Conservation (phyloP, 2,113 vertebrate species). For the Tachysurus fulvidraco region DNA sequence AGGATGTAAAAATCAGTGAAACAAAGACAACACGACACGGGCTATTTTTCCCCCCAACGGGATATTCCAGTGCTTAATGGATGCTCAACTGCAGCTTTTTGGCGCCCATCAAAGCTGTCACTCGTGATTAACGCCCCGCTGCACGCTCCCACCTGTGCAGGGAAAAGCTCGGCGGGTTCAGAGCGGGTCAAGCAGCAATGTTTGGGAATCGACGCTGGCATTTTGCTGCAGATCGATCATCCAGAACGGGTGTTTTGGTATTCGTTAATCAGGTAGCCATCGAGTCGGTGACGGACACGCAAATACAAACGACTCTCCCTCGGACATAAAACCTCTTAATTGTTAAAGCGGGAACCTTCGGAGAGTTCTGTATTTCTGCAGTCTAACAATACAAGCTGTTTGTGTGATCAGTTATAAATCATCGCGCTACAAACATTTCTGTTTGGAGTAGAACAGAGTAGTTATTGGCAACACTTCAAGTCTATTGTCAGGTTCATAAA, state of each 20-base stretch:
- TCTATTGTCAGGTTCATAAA: no score
- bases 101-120: slow-evolving; percentile 55
- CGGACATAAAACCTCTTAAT: neutral
- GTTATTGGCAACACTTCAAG: neutral
- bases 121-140: slow-evolving; percentile 66
- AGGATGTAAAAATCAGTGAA: slow-evolving; percentile 60
- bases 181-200: slow-evolving; percentile 36
- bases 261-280: slow-evolving; percentile 27
- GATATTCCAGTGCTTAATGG: slow-evolving; percentile 63
- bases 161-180: slow-evolving; percentile 51
- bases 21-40: slow-evolving; percentile 50
- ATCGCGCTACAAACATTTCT: neutral
- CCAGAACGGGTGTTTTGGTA: neutral
- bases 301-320: neutral
- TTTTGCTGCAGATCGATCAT: slow-evolving; percentile 51
- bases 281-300: neutral
- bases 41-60: slow-evolving; percentile 44
- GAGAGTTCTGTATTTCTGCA: neutral
- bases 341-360: neutral
- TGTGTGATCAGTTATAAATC: neutral
- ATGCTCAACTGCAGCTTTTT: slow-evolving; percentile 68
- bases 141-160: slow-evolving; percentile 63
- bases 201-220: slow-evolving; percentile 59
- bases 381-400: neutral
- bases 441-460: neutral